phyloP scores from a whole-genome alignment of 2,888 invertebrate genomes.

The Fragum sueziense region DNA sequence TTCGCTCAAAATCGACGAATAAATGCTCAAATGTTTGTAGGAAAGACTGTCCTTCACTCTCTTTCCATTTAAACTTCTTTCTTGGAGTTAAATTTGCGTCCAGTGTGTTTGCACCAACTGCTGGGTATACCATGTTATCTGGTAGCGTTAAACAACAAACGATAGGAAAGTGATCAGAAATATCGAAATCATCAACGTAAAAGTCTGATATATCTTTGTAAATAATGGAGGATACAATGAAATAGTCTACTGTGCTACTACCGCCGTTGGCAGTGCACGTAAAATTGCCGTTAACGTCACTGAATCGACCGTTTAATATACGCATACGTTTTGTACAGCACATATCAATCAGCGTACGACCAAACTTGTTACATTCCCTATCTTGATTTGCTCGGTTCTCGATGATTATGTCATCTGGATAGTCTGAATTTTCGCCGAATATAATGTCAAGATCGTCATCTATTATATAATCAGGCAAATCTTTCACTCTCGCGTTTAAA shows the following conservation, averaged over 20 bases:
- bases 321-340: neutral
- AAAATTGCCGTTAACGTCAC: neutral
- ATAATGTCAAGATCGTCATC: slow-evolving; percentile 28
- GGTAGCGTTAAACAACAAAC: neutral
- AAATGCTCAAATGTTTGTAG: neutral
- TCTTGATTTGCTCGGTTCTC: slow-evolving; percentile 22
- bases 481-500: slow-evolving; percentile 37
- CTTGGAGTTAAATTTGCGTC: neutral
- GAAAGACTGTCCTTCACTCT: neutral
- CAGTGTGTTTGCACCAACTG: neutral
- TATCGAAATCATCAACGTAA: neutral
- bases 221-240: neutral
- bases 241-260: neutral
- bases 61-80: neutral
- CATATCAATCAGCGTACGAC: slow-evolving; percentile 28
- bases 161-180: neutral
- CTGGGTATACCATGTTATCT: neutral
- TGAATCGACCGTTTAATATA: slow-evolving; percentile 29
- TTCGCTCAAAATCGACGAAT: neutral
- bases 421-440: slow-evolving; percentile 10
- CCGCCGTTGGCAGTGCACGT: neutral
- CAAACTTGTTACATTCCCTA: slow-evolving; percentile 28
- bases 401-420: slow-evolving; percentile 23
- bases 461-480: slow-evolving; percentile 26
- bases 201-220: neutral